Conservation (phyloP, 1,140 invertebrate species). For the Lutraria rhynchaena region DNA sequence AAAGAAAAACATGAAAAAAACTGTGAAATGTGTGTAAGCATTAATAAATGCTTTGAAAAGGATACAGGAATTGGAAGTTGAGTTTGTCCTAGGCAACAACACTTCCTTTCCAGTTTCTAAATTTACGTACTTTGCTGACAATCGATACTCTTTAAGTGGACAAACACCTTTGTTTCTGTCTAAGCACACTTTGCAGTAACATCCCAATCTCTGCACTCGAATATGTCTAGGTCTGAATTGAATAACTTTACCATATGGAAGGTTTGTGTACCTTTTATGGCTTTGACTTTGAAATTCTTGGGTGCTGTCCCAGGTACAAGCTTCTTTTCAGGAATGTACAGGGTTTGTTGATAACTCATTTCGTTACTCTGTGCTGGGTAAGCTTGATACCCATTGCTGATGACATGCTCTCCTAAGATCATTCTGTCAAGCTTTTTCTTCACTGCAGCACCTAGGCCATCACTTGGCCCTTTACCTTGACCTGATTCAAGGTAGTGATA, state of each 20-base stretch:
- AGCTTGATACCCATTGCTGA: constrained; percentile 37
- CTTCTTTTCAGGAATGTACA: constrained; percentile 26
- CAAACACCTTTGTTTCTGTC: constrained; percentile 1
- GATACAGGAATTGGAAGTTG: no score
- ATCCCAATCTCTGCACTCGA: constrained; percentile 22
- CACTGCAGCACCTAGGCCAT: constrained; percentile 31
- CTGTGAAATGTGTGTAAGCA: no score
- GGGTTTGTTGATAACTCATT: constrained; percentile 2
- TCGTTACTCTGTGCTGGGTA: constrained; percentile 23
- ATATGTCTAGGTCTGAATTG: constrained; percentile 3
- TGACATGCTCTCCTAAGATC: constrained; percentile 19
- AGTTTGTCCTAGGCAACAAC: no score
- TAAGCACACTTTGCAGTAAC: constrained; percentile 8
- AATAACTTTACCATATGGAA: constrained; percentile 10
- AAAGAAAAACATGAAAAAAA: no score
- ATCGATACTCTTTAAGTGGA: constrained; percentile 16
- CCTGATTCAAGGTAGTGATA: constrained; percentile 39
- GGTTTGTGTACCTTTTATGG: constrained; percentile 12
- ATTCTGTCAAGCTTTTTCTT: constrained; percentile 33
- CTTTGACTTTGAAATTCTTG: background rate
- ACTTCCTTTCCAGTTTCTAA: no score
- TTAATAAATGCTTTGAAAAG: no score
- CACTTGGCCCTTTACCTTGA: constrained; percentile 42
- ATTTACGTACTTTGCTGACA: no score
- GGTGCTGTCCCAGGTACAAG: background rate